These are phyloP conservation scores for Drosophila parthenogenetica DNA, from an alignment of 2,888 invertebrate species.

Conservation along the genomic window DNA sequence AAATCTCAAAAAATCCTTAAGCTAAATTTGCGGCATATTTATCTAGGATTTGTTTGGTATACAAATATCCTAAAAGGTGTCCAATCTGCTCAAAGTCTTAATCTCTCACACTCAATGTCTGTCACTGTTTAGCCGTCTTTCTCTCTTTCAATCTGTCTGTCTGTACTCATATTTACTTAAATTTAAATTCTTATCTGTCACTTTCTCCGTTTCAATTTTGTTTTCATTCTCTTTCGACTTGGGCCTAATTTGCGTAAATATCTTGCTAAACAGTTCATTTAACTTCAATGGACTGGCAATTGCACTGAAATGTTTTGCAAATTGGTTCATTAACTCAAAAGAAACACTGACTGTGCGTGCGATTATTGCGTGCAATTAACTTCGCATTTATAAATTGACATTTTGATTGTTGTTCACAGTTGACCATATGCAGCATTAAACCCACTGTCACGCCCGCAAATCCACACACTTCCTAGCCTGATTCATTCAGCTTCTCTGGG, in stretches of 20 bases:
- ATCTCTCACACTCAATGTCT: background rate
- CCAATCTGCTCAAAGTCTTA: background rate
- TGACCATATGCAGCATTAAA: conserved; percentile 2
- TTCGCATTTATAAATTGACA: conserved; percentile 44
- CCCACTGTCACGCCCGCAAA: background rate
- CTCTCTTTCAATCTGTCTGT: too few species aligned
- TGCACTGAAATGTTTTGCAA: conserved; percentile 63
- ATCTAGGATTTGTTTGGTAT: conserved; percentile 8
- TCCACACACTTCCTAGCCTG: conserved; percentile 9
- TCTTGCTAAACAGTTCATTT: conserved; percentile 71
- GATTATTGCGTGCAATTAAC: conserved; percentile 48
- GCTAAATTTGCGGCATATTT: conserved; percentile 11
- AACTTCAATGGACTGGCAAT: conserved; percentile 77
- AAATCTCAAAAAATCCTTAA: conserved; percentile 22
- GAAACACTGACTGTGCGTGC: conserved; percentile 12
- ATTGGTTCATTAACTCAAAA: conserved; percentile 66
- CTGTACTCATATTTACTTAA: background rate
- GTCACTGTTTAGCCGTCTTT: too few species aligned
- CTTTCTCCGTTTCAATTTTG: conserved; percentile 12
- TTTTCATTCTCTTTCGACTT: conserved; percentile 21
- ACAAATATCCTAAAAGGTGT: conserved; percentile 8
- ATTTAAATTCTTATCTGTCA: conserved; percentile 22
- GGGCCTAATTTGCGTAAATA: conserved; percentile 53
- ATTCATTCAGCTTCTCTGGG: conserved; percentile 1
- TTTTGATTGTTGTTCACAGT: background rate